phyloP scores from a whole-genome alignment of 2,797 vertebrate species.

The Tinamus major region DNA sequence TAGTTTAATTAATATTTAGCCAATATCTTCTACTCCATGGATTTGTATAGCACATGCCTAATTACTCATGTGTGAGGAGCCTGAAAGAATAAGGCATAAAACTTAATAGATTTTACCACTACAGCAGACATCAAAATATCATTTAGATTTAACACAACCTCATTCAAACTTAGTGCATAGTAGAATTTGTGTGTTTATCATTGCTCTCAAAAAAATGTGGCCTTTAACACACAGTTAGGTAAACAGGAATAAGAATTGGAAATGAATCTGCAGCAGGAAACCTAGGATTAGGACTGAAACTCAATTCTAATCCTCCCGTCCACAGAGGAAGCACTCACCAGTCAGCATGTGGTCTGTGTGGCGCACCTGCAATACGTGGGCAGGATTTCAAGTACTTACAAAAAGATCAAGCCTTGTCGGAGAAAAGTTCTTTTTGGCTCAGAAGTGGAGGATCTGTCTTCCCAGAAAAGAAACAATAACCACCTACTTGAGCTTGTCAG shows the following conservation, averaged over 20 bases:
- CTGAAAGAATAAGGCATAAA: not conserved
- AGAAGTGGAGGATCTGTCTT: not conserved
- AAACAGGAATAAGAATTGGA: slow-evolving; percentile 5
- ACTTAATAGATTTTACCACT: not conserved
- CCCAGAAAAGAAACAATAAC: not conserved
- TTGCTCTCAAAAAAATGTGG: not conserved
- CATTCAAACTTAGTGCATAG: not conserved
- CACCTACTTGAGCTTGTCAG: not conserved
- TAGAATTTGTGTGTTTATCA: not conserved
- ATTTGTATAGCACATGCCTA: not conserved
- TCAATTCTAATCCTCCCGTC: slow-evolving; percentile 51
- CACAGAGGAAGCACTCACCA: slow-evolving; percentile 10
- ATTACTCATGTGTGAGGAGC: not conserved
- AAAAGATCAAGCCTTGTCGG: not conserved
- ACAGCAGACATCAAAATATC: not conserved
- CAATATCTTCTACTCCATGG: not conserved
- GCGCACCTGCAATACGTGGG: slow-evolving; percentile 29
- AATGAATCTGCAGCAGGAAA: slow-evolving; percentile 34
- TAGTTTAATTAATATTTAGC: slow-evolving; percentile 26
- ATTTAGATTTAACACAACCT: not conserved
- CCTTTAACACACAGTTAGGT: not conserved
- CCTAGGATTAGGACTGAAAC: slow-evolving; percentile 47
- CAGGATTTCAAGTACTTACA: slow-evolving; percentile 22
- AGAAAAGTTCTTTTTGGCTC: slow-evolving; percentile 6
- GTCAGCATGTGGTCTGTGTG: slow-evolving; percentile 1